phyloP scores from a whole-genome alignment of 1,140 invertebrate species.

The Eubasilissa regina region DNA sequence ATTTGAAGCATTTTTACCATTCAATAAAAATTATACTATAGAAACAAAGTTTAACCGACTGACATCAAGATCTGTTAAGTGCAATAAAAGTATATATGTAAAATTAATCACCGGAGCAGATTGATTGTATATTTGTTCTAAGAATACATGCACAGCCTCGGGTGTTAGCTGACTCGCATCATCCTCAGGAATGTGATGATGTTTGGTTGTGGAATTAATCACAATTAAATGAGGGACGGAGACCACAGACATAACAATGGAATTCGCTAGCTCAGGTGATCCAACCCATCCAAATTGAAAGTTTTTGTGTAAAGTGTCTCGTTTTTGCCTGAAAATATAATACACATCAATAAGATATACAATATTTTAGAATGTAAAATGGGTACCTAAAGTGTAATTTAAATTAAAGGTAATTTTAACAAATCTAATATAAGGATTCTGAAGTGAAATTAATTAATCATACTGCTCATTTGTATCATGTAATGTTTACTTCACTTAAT shows the following conservation, averaged over 20 bases:
- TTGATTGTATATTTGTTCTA: slow-evolving; percentile 83
- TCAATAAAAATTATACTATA: slow-evolving; percentile 40
- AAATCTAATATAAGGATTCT: too few relatives aligned
- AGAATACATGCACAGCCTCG: slow-evolving; percentile 84
- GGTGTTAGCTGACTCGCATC: slow-evolving; percentile 84
- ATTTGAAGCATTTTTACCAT: slow-evolving; percentile 7
- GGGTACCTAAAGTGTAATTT: background rate
- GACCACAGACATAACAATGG: slow-evolving; percentile 89
- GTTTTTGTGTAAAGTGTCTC: slow-evolving; percentile 83
- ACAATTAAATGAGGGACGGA: slow-evolving; percentile 90
- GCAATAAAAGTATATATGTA: too few relatives aligned
- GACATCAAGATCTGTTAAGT: too few relatives aligned
- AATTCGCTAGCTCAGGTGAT: slow-evolving; percentile 88
- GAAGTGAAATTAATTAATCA: background rate
- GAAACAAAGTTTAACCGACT: too few relatives aligned
- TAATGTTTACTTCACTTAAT: background rate
- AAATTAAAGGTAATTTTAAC: background rate
- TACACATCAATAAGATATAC: slow-evolving; percentile 15
- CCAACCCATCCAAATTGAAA: slow-evolving; percentile 97
- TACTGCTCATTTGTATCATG: too few relatives aligned
- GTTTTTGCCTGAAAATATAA: slow-evolving; percentile 74
- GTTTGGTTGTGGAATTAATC: slow-evolving; percentile 90
- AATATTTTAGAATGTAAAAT: background rate
- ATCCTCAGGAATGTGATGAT: slow-evolving; percentile 92
- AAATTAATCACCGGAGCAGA: slow-evolving; percentile 76